phyloP scores from a whole-genome alignment of 2,113 vertebrate species.

The Danionella cerebrum region DNA sequence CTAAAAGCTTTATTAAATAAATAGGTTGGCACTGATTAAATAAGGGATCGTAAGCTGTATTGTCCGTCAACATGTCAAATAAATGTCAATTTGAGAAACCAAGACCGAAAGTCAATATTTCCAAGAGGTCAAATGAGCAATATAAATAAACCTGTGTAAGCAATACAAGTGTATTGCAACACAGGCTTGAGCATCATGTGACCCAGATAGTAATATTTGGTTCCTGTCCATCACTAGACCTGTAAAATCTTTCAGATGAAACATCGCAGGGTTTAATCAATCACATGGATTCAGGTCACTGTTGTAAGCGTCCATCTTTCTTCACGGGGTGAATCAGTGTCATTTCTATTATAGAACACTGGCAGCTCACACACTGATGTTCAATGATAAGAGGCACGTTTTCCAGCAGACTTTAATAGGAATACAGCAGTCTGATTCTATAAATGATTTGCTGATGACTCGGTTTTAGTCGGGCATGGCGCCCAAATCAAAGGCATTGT shows the following conservation, averaged over 20 bases:
- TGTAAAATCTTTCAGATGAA: neutral
- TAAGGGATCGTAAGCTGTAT: neutral
- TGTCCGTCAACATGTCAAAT: constrained; percentile 13
- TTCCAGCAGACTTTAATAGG: constrained; percentile 9
- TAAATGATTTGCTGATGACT: constrained; percentile 22
- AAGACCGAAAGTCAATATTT: neutral
- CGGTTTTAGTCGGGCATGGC: neutral
- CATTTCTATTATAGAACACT: constrained; percentile 15
- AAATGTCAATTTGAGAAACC: constrained; percentile 22
- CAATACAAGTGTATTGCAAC: neutral
- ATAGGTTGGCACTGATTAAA: neutral
- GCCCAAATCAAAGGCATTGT: constrained; percentile 15
- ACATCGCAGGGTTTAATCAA: constrained; percentile 4
- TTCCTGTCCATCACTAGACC: neutral
- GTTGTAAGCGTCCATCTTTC: constrained; percentile 10
- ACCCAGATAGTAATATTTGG: neutral
- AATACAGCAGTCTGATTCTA: constrained; percentile 9
- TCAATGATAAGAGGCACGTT: constrained; percentile 10
- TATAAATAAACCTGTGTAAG: constrained; percentile 15
- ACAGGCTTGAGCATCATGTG: neutral
- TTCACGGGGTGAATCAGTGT: constrained; percentile 3
- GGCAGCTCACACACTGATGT: constrained; percentile 21
- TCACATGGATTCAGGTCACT: constrained; percentile 22
- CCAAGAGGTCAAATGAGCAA: constrained; percentile 2
- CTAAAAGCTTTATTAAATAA: neutral